Percentiles rank a stretch among this genome's conserved stretches.
Evolutionary conservation across 2,113 vertebrate genomes (phyloP).

Genomic region (Lucifuga dentata): DNA sequence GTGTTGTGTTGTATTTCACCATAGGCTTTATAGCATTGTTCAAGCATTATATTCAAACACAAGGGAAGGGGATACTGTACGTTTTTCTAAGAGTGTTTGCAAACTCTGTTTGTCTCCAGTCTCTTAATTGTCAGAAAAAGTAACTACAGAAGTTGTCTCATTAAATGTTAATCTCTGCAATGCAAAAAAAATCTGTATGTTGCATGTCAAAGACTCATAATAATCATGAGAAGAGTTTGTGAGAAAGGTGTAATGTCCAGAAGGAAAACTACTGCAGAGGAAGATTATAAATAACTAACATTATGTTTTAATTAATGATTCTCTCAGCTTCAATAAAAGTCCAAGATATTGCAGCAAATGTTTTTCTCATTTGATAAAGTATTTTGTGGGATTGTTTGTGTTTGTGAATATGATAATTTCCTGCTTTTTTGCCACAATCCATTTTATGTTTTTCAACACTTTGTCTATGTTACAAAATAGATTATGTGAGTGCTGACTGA

Average conservation of each 20-base stretch:
- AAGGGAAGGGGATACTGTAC: constrained; percentile 44
- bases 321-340: constrained; percentile 66
- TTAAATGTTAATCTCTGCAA: constrained; percentile 70
- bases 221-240: constrained; percentile 56
- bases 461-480: constrained; percentile 83
- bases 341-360: constrained; percentile 65
- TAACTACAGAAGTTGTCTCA: constrained; percentile 70
- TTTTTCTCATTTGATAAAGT: constrained; percentile 75
- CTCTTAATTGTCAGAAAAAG: constrained; percentile 49
- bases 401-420: constrained; percentile 79
- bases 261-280: constrained; percentile 66
- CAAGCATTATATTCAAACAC: constrained; percentile 29
- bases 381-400: constrained; percentile 87
- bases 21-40: constrained; percentile 3
- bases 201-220: constrained; percentile 77
- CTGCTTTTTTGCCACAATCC: constrained; percentile 40
- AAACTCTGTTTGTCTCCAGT: constrained; percentile 60
- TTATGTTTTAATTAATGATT: constrained; percentile 53
- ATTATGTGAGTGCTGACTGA: constrained; percentile 92
- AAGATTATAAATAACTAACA: constrained; percentile 52
- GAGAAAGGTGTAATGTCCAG: constrained; percentile 66
- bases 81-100: constrained; percentile 42
- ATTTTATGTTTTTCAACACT: constrained; percentile 63
- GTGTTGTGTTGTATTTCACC: too few species aligned
- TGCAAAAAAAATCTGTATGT: constrained; percentile 79